Evolutionary conservation across 2,797 vertebrate genomes (phyloP).

Genomic region (Cryptoprocta ferox): DNA sequence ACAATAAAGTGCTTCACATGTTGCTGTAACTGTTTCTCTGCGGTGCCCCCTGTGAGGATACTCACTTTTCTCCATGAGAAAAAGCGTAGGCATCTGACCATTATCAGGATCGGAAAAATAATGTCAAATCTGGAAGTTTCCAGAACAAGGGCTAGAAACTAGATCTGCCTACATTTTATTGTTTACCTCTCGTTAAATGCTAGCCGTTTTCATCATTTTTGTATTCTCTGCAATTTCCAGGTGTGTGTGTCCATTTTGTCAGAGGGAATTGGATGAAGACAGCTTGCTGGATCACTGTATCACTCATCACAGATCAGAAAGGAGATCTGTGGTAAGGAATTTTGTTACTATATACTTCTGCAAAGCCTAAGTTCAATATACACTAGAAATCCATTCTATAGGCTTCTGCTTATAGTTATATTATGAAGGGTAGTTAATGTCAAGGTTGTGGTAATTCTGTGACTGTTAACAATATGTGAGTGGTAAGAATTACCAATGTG

Average conservation of each 20-base stretch:
- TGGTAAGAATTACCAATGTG: not conserved
- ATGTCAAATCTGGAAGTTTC: not conserved
- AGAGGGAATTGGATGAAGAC: constrained; percentile 76
- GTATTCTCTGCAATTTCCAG: constrained; percentile 58
- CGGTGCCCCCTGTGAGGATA: not conserved
- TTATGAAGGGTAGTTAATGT: constrained; percentile 3
- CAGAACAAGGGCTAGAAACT: not conserved
- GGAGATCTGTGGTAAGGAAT: constrained; percentile 77
- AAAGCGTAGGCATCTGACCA: not conserved
- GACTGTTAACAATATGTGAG: not conserved
- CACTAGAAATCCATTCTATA: not conserved
- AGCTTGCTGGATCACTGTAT: constrained; percentile 80
- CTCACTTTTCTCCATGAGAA: not conserved
- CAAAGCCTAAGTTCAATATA: not conserved
- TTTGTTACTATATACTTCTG: not conserved
- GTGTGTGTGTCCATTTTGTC: constrained; percentile 84
- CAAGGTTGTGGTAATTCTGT: not conserved
- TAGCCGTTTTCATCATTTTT: not conserved
- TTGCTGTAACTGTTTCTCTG: not conserved
- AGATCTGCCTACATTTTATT: not conserved
- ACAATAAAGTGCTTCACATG: not conserved
- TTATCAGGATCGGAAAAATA: not conserved
- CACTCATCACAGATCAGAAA: constrained; percentile 80
- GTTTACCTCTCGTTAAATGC: not conserved
- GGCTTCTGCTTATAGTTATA: not conserved